These are phyloP conservation scores for Sorex fumeus DNA, from an alignment of 2,113 vertebrate genomes.

Conservation along the genomic window DNA sequence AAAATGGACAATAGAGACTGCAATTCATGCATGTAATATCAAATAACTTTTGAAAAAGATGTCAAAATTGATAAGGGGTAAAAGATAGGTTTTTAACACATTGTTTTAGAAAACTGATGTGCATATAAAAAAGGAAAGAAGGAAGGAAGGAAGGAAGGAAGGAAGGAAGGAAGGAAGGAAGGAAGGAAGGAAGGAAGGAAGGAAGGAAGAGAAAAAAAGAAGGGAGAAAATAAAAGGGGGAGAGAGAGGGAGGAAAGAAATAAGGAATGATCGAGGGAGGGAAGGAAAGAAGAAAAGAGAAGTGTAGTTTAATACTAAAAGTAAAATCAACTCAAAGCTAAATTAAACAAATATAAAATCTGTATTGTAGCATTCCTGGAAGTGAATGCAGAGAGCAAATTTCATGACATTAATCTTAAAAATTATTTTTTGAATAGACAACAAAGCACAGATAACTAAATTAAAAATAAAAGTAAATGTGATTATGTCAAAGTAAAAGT, in stretches of 20 bases:
- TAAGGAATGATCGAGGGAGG: too few species aligned
- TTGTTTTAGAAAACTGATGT: not conserved
- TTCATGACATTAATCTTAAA: not conserved
- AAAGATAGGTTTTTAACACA: not conserved
- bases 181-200: too few species aligned
- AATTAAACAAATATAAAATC: not conserved
- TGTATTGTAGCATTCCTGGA: not conserved
- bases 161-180: too few species aligned
- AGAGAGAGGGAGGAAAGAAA: too few species aligned
- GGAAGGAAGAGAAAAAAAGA: too few species aligned
- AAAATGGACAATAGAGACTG: too few species aligned
- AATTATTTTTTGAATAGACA: not conserved
- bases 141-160: too few species aligned
- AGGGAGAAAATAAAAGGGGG: too few species aligned
- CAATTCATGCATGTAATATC: not conserved
- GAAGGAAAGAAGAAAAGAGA: too few species aligned
- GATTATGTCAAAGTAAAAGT: not conserved
- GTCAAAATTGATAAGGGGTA: not conserved
- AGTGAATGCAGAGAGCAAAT: not conserved
- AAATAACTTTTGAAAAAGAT: not conserved
- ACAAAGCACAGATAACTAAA: constrained; percentile 11
- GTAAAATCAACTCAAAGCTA: too few species aligned
- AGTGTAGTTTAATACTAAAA: not conserved
- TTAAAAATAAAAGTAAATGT: not conserved
- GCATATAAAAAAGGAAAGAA: too few species aligned